Percentiles rank a stretch among this genome's conserved stretches.
phyloP scores from a whole-genome alignment of 1,140 invertebrate species.

The Lysiphlebus fabarum region DNA sequence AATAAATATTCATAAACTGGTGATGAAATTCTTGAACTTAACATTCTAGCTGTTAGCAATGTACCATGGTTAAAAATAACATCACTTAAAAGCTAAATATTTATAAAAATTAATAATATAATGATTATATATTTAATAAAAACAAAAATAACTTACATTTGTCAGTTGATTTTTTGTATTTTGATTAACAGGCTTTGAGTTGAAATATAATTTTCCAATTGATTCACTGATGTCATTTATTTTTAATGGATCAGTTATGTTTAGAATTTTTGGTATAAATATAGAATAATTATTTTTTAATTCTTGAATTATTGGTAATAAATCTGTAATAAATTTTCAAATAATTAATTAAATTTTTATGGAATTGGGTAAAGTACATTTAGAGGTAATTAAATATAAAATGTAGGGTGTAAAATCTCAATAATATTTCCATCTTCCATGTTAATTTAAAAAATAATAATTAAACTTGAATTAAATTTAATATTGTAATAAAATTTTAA shows the following conservation, averaged over 20 bases:
- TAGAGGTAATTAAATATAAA: neutral
- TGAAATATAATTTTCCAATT: slow-evolving; percentile 62
- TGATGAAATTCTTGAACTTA: slow-evolving; percentile 34
- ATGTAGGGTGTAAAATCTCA: too few species aligned
- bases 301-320: slow-evolving; percentile 25
- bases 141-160: slow-evolving; percentile 27
- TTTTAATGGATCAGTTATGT: slow-evolving; percentile 48
- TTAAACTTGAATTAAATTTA: too few species aligned
- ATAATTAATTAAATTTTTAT: neutral
- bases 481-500: too few species aligned
- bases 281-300: slow-evolving; percentile 52
- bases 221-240: slow-evolving; percentile 51
- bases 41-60: slow-evolving; percentile 33
- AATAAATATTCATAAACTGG: slow-evolving; percentile 46
- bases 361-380: neutral
- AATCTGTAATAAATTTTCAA: slow-evolving; percentile 27
- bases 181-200: slow-evolving; percentile 51
- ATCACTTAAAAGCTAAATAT: slow-evolving; percentile 41
- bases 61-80: slow-evolving; percentile 31
- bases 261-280: slow-evolving; percentile 61
- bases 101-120: too few species aligned
- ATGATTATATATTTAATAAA: too few species aligned
- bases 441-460: too few species aligned
- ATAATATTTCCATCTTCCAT: too few species aligned
- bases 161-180: slow-evolving; percentile 51